These are phyloP conservation scores for Rhinoptilus africanus DNA, from an alignment of 2,113 vertebrate species.

Conservation along the genomic window DNA sequence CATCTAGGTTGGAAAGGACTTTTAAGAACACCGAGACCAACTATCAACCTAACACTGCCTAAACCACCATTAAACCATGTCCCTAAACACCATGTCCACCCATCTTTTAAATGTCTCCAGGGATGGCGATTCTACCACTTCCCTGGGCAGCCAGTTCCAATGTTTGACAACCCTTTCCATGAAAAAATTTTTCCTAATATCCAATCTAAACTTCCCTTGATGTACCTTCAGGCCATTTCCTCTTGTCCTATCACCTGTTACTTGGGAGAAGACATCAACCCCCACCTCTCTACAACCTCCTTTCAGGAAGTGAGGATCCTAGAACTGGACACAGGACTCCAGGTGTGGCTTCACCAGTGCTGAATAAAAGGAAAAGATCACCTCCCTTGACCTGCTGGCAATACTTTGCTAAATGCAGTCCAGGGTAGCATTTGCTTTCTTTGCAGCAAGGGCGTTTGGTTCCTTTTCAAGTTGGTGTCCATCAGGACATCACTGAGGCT, in stretches of 20 bases:
- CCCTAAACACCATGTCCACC: neutral
- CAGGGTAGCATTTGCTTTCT: neutral
- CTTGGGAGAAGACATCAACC: neutral
- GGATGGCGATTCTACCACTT: neutral
- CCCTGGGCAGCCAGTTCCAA: neutral
- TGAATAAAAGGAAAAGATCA: neutral
- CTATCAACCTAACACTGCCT: neutral
- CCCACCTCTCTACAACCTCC: neutral
- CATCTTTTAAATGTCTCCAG: neutral
- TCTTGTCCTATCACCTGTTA: neutral
- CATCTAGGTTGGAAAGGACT: neutral
- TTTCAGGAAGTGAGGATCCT: neutral
- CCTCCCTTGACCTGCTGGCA: neutral
- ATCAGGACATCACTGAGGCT: accelerated
- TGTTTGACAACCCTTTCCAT: neutral
- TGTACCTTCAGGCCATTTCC: neutral
- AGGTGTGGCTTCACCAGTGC: accelerated
- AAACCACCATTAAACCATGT: neutral
- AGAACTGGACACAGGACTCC: neutral
- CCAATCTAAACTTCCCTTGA: neutral
- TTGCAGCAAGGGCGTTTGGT: neutral
- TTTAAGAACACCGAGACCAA: neutral
- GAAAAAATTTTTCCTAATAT: neutral
- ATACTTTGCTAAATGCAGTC: neutral
- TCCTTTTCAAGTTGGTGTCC: neutral